Percentiles rank a stretch among this genome's conserved stretches.
Conservation (phyloP, 2,888 invertebrate species). For the Caenorhabditis sp. region DNA sequence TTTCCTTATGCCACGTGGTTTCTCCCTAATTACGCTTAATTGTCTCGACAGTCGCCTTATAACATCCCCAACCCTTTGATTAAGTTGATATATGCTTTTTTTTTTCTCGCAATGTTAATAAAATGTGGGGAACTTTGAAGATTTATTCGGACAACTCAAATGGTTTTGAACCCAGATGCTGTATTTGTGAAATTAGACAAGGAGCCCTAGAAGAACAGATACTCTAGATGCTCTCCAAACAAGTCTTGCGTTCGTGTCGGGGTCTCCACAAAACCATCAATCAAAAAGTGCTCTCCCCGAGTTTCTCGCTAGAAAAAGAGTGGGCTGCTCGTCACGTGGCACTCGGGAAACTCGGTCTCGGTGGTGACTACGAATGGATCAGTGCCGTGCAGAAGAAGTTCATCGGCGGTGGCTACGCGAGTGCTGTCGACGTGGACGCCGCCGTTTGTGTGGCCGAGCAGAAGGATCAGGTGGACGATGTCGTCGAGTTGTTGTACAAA, state of each 20-base stretch:
- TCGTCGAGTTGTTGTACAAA: conserved; percentile 80
- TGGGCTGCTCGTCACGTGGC: conserved; percentile 73
- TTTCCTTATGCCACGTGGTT: background rate
- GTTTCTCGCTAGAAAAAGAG: conserved; percentile 69
- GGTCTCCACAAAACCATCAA: conserved; percentile 22
- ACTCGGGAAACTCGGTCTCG: conserved; percentile 73
- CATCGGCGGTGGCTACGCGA: conserved; percentile 78
- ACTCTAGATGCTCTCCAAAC: conserved; percentile 53
- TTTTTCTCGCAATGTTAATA: too few species aligned
- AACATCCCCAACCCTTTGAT: too few species aligned
- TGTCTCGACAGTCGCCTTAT: background rate
- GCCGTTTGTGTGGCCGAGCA: conserved; percentile 80
- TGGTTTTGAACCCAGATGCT: background rate
- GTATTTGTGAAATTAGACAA: background rate
- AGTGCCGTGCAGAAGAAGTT: conserved; percentile 82
- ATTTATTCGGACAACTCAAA: too few species aligned
- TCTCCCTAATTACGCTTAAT: background rate
- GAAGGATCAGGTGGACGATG: conserved; percentile 79
- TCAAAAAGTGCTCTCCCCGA: conserved; percentile 49
- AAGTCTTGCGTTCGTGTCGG: conserved; percentile 1
- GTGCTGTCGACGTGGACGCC: conserved; percentile 82
- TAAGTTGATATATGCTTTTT: too few species aligned
- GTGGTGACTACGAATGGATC: conserved; percentile 82
- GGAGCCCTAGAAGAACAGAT: background rate
- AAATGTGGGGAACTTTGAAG: too few species aligned